Conservation (phyloP, 1,140 invertebrate species). For the Gonioctena quinquepunctata region DNA sequence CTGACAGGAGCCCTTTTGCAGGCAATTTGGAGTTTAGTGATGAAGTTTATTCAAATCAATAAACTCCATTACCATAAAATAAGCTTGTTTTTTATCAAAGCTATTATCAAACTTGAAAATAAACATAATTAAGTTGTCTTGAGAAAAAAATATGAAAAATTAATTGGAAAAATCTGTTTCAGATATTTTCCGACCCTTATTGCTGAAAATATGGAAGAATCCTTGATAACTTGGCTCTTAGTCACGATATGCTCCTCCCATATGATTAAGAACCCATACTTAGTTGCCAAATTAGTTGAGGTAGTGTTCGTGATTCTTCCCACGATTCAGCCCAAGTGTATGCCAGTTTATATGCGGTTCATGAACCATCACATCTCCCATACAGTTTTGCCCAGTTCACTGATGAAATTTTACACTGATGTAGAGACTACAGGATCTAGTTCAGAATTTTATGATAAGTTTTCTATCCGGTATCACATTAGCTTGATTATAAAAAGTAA, state of each 20-base stretch:
- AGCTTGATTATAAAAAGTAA: slow-evolving; percentile 93
- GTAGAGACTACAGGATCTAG: slow-evolving; percentile 97
- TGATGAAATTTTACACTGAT: slow-evolving; percentile 99
- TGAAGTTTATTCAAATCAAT: too few species aligned
- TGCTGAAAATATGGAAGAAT: slow-evolving; percentile 77
- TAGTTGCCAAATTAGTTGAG: slow-evolving; percentile 93
- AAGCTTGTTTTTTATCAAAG: too few species aligned
- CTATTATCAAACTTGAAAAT: too few species aligned
- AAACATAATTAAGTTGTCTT: too few species aligned
- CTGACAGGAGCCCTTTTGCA: too few species aligned
- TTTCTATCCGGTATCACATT: slow-evolving; percentile 96
- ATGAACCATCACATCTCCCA: slow-evolving; percentile 87
- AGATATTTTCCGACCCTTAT: slow-evolving; percentile 80
- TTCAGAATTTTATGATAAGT: slow-evolving; percentile 99
- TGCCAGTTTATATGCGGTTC: slow-evolving; percentile 60
- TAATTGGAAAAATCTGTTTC: slow-evolving; percentile 34
- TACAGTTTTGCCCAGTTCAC: slow-evolving; percentile 77
- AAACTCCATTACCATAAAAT: too few species aligned
- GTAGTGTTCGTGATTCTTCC: slow-evolving; percentile 92
- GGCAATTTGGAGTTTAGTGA: too few species aligned
- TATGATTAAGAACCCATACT: slow-evolving; percentile 93
- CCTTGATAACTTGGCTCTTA: slow-evolving; percentile 85
- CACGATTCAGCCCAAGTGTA: slow-evolving; percentile 72
- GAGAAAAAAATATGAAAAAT: too few species aligned
- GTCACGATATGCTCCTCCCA: slow-evolving; percentile 87